Evolutionary conservation across 2,797 vertebrate species (phyloP).

Genomic region (Clarias fuscus): DNA sequence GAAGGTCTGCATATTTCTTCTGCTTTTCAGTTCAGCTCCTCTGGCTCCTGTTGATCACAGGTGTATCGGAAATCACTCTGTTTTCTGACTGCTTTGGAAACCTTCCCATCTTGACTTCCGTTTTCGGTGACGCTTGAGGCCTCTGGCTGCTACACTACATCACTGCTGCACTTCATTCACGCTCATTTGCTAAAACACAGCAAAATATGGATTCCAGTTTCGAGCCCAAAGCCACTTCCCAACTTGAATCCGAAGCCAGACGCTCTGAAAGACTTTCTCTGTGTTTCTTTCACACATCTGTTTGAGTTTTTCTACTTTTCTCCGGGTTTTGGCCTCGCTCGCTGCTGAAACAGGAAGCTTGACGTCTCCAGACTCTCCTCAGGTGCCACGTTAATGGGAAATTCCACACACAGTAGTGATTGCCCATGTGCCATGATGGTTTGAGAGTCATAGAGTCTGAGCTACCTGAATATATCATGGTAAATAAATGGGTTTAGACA

Average conservation of each 20-base stretch:
- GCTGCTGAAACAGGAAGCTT: conserved; percentile 60
- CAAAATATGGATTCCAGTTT: conserved; percentile 60
- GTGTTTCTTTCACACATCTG: conserved; percentile 64
- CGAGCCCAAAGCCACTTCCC: conserved; percentile 71
- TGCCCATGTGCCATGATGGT: neutral
- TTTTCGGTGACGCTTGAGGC: conserved; percentile 43
- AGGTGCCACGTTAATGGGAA: conserved; percentile 62
- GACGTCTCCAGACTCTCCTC: conserved; percentile 58
- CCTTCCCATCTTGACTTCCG: conserved; percentile 33
- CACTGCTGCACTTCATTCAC: conserved; percentile 41
- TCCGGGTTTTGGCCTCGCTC: conserved; percentile 48
- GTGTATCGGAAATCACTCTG: conserved; percentile 52
- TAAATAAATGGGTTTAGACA: neutral
- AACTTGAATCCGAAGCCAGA: conserved; percentile 60
- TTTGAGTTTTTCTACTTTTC: conserved; percentile 64
- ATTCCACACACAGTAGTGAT: conserved; percentile 51
- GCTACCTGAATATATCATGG: neutral
- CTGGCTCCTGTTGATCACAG: conserved; percentile 46
- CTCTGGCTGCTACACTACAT: conserved; percentile 48
- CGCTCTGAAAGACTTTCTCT: conserved; percentile 66
- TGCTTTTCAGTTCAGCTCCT: conserved; percentile 34
- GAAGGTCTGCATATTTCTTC: conserved; percentile 42
- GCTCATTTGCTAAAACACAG: conserved; percentile 26
- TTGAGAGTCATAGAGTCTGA: neutral
- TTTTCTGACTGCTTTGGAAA: conserved; percentile 33